Evolutionary conservation across 2,797 vertebrate genomes (phyloP).

Genomic region (Melanotaenia trifasciata): DNA sequence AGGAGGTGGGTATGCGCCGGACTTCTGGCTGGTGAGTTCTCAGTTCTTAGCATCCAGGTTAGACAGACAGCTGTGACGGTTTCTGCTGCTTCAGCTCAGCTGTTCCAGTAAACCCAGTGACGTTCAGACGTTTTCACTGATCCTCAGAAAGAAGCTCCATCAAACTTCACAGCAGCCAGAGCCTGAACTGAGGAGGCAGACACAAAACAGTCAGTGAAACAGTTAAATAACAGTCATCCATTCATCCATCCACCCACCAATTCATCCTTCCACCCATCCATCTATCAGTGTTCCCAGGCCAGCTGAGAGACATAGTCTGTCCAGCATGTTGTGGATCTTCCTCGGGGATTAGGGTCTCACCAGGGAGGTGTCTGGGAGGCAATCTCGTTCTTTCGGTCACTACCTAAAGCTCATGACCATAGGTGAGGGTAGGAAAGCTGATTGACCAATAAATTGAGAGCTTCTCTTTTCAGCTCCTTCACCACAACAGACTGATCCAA

Average conservation of each 20-base stretch:
- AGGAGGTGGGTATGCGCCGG: neutral
- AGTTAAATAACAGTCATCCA: neutral
- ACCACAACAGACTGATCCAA: too few species aligned
- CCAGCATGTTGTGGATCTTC: too few species aligned
- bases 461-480: too few species aligned
- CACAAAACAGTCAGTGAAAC: constrained; percentile 9
- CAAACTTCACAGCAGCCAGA: constrained; percentile 86
- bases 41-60: constrained; percentile 16
- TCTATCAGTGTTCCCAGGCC: too few species aligned
- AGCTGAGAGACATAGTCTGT: too few species aligned
- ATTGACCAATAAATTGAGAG: too few species aligned
- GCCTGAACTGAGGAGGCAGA: constrained; percentile 84
- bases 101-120: constrained; percentile 30
- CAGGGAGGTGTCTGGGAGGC: too few species aligned
- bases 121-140: constrained; percentile 39
- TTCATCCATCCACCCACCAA: neutral
- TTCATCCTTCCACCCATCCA: too few species aligned
- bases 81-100: constrained; percentile 46
- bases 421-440: too few species aligned
- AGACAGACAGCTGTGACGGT: constrained; percentile 33
- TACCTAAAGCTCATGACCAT: too few species aligned
- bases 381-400: too few species aligned
- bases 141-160: constrained; percentile 87
- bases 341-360: too few species aligned
- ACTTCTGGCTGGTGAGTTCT: constrained; percentile 5